Conservation (phyloP, 2,888 invertebrate species). For the Callinectes sapidus region DNA sequence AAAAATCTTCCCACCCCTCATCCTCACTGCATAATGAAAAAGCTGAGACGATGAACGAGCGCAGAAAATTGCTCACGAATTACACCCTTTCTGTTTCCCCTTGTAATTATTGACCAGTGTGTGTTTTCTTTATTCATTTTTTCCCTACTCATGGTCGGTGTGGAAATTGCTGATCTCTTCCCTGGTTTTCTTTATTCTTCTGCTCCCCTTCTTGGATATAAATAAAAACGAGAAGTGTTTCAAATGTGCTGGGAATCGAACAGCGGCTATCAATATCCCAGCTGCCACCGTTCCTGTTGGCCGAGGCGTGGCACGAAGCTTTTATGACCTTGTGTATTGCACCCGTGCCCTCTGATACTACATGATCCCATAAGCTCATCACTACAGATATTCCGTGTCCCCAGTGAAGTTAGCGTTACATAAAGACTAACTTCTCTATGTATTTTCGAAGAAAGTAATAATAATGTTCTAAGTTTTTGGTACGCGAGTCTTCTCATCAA, state of each 20-base stretch:
- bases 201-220: not conserved
- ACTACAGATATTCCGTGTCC: not conserved
- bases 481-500: not conserved
- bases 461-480: not conserved
- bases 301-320: not conserved
- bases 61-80: not conserved
- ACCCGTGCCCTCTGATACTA: not conserved
- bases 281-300: not conserved
- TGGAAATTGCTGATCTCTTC: not conserved
- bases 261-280: not conserved
- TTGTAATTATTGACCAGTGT: not conserved
- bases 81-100: not conserved
- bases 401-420: not conserved
- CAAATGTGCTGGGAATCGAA: not conserved
- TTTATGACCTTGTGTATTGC: not conserved
- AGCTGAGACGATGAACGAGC: not conserved
- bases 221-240: not conserved
- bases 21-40: not conserved
- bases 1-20: not conserved
- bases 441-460: not conserved
- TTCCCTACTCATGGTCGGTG: not conserved
- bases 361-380: not conserved
- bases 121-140: not conserved
- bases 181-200: not conserved
- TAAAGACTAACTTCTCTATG: not conserved